Conservation (phyloP, 2,888 invertebrate species). For the Nowickia ferox region DNA sequence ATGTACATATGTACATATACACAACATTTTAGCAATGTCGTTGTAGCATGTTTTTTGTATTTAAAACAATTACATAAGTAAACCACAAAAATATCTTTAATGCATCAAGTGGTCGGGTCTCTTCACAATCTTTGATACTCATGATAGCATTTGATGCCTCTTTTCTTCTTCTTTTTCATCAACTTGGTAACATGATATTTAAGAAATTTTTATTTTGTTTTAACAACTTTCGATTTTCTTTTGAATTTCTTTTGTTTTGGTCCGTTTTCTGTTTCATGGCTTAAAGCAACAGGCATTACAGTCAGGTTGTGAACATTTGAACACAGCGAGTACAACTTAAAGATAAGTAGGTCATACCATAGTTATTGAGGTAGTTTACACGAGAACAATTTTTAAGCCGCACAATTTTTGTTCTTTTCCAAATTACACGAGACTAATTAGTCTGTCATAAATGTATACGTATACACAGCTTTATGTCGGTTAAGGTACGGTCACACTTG, state of each 20-base stretch:
- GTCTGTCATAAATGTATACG: too few relatives aligned
- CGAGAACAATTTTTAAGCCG: too few relatives aligned
- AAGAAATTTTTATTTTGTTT: slow-evolving; percentile 36
- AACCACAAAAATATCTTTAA: slow-evolving; percentile 16
- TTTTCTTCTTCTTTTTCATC: neutral
- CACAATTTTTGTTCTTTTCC: too few relatives aligned
- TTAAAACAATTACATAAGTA: slow-evolving; percentile 52
- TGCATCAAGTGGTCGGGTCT: slow-evolving; percentile 57
- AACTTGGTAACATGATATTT: slow-evolving; percentile 39
- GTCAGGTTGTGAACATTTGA: slow-evolving; percentile 41
- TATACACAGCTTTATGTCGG: too few relatives aligned
- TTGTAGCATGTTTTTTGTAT: slow-evolving; percentile 20
- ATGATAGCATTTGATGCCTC: slow-evolving; percentile 31
- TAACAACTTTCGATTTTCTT: slow-evolving; percentile 55
- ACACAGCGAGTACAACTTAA: neutral
- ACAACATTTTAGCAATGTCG: slow-evolving; percentile 30
- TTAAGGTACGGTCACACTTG: too few relatives aligned
- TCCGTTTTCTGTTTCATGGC: slow-evolving; percentile 28
- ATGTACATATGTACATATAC: neutral
- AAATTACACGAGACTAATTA: too few relatives aligned
- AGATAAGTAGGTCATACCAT: slow-evolving; percentile 39
- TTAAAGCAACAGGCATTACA: slow-evolving; percentile 37
- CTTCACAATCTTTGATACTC: slow-evolving; percentile 45
- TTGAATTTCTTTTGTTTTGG: slow-evolving; percentile 16
- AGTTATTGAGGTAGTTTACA: too few relatives aligned